phyloP scores from a whole-genome alignment of 2,888 invertebrate species.

The Pocota personata region DNA sequence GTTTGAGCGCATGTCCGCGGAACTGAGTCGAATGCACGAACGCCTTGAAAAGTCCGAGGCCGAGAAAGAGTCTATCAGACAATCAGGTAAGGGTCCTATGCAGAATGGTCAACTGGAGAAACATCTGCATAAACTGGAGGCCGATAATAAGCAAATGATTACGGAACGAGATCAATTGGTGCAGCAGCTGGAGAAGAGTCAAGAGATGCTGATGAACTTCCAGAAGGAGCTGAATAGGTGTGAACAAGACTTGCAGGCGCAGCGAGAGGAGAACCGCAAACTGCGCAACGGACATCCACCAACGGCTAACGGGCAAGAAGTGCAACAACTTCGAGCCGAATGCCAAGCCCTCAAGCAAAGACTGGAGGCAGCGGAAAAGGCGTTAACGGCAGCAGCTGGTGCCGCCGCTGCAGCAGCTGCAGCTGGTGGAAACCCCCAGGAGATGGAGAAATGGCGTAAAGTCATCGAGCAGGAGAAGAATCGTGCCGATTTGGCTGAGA shows the following conservation, averaged over 20 bases:
- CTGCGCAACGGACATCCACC: conserved; percentile 84
- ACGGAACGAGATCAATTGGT: conserved; percentile 93
- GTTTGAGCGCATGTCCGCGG: conserved; percentile 92
- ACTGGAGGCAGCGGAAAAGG: conserved; percentile 86
- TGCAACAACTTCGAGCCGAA: conserved; percentile 88
- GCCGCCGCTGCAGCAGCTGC: conserved; percentile 74
- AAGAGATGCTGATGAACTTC: conserved; percentile 96
- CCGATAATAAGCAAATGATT: conserved; percentile 92
- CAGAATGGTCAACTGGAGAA: conserved; percentile 93
- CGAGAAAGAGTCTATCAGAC: conserved; percentile 89
- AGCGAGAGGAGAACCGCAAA: conserved; percentile 87
- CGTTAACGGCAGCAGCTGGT: conserved; percentile 83
- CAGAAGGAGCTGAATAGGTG: conserved; percentile 94
- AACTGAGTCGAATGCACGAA: conserved; percentile 91
- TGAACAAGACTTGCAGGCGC: conserved; percentile 91
- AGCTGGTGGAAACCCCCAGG: conserved; percentile 85
- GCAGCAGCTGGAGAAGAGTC: conserved; percentile 94
- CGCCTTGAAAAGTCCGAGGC: conserved; percentile 90
- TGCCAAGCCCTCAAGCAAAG: conserved; percentile 86
- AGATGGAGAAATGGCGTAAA: conserved; percentile 92
- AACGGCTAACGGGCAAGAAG: conserved; percentile 90
- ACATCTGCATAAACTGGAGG: conserved; percentile 92
- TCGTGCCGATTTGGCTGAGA: conserved; percentile 91
- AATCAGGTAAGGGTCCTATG: conserved; percentile 88
- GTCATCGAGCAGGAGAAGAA: conserved; percentile 90